Percentiles rank a stretch among this genome's conserved stretches.
These are phyloP conservation scores for Plemyria rubiginata DNA, from an alignment of 2,888 invertebrate genomes.

Conservation along the genomic window DNA sequence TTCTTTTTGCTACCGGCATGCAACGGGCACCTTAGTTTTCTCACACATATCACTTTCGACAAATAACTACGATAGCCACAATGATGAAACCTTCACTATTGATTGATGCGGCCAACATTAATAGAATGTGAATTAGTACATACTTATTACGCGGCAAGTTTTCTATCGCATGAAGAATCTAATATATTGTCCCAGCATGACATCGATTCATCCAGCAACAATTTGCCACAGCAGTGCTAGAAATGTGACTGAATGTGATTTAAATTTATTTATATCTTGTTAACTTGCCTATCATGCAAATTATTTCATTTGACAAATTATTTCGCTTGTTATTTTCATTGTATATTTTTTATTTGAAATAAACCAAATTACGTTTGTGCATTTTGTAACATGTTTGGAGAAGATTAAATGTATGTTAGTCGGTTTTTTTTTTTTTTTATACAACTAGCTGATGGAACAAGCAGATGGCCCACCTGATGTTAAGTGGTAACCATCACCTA, in stretches of 20 bases:
- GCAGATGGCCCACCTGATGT: too few species aligned
- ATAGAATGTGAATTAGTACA: too few species aligned
- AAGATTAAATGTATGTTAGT: not conserved
- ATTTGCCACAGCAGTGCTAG: too few species aligned
- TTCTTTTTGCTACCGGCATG: conserved; percentile 89
- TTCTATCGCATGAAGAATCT: too few species aligned
- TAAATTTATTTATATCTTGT: conserved; percentile 32
- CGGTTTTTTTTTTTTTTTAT: not conserved
- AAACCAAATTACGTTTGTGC: conserved; percentile 13
- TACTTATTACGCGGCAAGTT: too few species aligned
- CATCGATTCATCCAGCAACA: too few species aligned
- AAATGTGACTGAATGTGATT: conserved; percentile 11
- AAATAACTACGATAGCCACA: not conserved
- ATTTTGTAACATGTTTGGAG: too few species aligned
- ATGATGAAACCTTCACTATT: too few species aligned
- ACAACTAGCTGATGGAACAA: too few species aligned
- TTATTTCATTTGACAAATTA: conserved; percentile 30
- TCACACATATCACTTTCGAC: conserved; percentile 18
- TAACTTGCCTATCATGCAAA: conserved; percentile 25
- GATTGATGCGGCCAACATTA: too few species aligned
- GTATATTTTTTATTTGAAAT: conserved; percentile 9
- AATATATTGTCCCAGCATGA: too few species aligned
- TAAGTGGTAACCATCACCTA: too few species aligned
- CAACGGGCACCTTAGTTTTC: conserved; percentile 60
- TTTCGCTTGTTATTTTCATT: conserved; percentile 31